Evolutionary conservation across 2,888 invertebrate species (phyloP).

Genomic region (Acleris emargana): DNA sequence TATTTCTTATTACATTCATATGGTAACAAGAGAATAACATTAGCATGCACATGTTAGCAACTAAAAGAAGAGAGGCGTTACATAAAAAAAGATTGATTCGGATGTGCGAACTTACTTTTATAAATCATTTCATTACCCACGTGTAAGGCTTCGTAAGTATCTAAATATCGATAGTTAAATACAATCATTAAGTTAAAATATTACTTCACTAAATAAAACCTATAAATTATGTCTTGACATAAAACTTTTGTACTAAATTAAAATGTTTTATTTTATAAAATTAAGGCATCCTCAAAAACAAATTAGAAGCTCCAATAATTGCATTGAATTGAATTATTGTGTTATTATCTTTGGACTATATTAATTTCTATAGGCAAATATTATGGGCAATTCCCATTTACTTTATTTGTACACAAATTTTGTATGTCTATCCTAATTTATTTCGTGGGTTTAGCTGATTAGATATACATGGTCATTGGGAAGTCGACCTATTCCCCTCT

Average conservation of each 20-base stretch:
- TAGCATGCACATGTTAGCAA: too few relatives aligned
- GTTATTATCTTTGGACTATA: slow-evolving; percentile 16
- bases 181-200: slow-evolving; percentile 11
- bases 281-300: background rate
- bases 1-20: too few relatives aligned
- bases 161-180: background rate
- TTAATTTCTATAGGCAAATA: slow-evolving; percentile 6
- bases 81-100: background rate
- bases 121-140: background rate
- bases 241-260: slow-evolving; percentile 34
- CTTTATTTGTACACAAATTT: background rate
- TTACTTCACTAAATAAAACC: slow-evolving; percentile 23
- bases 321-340: slow-evolving; percentile 3
- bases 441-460: too few relatives aligned
- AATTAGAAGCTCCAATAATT: slow-evolving; percentile 4
- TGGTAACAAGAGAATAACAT: too few relatives aligned
- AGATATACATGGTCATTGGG: too few relatives aligned
- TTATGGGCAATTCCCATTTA: background rate
- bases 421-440: background rate
- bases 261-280: slow-evolving; percentile 18
- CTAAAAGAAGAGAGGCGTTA: background rate
- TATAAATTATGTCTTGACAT: slow-evolving; percentile 25
- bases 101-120: background rate
- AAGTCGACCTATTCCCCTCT: too few relatives aligned
- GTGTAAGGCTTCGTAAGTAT: background rate